phyloP scores from a whole-genome alignment of 92 coral and sea anemone genomes.

The Palythoa grandis region DNA sequence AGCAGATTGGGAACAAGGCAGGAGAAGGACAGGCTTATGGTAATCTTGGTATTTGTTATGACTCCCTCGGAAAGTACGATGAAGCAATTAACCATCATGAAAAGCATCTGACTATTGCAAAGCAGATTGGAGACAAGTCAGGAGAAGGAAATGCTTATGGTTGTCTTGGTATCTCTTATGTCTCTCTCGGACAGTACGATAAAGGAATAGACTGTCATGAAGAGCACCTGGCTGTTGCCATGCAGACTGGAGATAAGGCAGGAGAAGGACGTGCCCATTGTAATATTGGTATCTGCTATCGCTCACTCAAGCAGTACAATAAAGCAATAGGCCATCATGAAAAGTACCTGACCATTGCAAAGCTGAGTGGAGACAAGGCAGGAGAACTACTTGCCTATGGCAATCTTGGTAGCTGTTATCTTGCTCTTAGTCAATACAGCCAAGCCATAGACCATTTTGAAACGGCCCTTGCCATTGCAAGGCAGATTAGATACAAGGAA shows the following conservation, averaged over 20 bases:
- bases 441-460: too few species aligned
- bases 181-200: background rate
- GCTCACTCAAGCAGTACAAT: too few species aligned
- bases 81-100: background rate
- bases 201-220: background rate
- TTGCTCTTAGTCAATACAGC: too few species aligned
- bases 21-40: background rate
- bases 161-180: background rate
- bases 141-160: background rate
- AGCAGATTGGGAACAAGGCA: background rate
- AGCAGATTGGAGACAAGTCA: background rate
- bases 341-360: too few species aligned
- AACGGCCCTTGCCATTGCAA: too few species aligned
- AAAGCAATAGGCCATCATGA: too few species aligned
- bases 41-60: background rate
- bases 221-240: background rate
- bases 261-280: background rate
- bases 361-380: too few species aligned
- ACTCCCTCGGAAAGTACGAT: background rate
- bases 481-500: too few species aligned
- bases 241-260: background rate
- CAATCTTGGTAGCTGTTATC: too few species aligned
- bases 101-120: background rate
- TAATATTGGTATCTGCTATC: too few species aligned
- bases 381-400: too few species aligned